Percentiles rank a stretch among this genome's conserved stretches.
Evolutionary conservation across 23 tunicate species (phyloP).

Genomic region (Aplidium turbinatum): DNA sequence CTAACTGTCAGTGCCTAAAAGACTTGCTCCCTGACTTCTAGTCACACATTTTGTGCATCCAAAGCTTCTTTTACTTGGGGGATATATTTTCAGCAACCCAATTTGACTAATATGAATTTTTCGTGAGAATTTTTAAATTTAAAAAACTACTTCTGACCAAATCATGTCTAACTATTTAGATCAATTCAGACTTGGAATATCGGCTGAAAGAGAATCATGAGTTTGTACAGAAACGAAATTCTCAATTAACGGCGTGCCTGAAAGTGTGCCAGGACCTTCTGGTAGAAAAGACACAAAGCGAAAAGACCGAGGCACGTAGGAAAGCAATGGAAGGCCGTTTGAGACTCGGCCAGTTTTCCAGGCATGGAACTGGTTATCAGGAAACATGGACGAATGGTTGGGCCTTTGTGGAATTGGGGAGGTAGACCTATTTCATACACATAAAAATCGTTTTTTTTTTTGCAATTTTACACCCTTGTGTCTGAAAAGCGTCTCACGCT

Average conservation of each 20-base stretch:
- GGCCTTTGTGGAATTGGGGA: slow-evolving; percentile 73
- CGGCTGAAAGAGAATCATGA: slow-evolving; percentile 53
- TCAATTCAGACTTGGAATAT: slow-evolving; percentile 66
- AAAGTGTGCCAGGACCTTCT: slow-evolving; percentile 62
- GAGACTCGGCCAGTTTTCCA: slow-evolving; percentile 80
- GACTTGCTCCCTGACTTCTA: no score
- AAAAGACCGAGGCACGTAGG: slow-evolving; percentile 74
- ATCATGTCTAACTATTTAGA: slow-evolving; percentile 18
- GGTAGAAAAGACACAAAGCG: slow-evolving; percentile 66
- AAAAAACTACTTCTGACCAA: no score
- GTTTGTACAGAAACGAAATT: slow-evolving; percentile 36
- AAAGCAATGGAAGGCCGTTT: slow-evolving; percentile 95
- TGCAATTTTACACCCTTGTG: no score
- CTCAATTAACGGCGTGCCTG: slow-evolving; percentile 50
- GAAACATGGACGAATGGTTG: slow-evolving; percentile 92
- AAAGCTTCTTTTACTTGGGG: no score
- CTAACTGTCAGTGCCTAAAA: no score
- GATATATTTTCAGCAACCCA: no score
- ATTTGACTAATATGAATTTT: no score
- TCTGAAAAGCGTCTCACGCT: no score
- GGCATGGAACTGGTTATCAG: slow-evolving; percentile 85
- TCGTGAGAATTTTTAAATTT: no score
- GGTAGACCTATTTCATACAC: slow-evolving; percentile 26
- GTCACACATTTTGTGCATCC: no score
- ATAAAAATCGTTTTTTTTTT: no score